Percentiles rank a stretch among this genome's conserved stretches.
phyloP scores from a whole-genome alignment of 1,140 invertebrate genomes.

The Caenorhabditis briggsae region DNA sequence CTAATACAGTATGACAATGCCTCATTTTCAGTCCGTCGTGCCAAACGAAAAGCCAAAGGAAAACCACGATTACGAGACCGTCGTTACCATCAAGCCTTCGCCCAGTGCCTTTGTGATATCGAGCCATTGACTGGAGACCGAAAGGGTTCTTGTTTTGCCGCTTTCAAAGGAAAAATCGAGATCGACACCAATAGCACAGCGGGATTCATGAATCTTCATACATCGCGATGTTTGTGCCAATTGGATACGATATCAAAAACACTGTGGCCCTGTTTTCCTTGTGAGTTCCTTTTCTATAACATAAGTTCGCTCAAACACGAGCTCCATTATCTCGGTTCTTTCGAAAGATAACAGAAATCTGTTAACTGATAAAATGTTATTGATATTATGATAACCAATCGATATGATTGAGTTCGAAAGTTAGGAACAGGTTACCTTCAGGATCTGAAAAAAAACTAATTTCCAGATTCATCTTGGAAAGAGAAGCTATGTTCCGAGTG shows the following conservation, averaged over 20 bases:
- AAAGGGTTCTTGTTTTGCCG: slow-evolving; percentile 75
- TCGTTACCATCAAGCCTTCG: slow-evolving; percentile 72
- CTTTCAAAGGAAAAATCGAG: slow-evolving; percentile 73
- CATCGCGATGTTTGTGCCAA: slow-evolving; percentile 75
- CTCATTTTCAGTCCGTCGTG: slow-evolving; percentile 27
- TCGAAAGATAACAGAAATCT: too few relatives aligned
- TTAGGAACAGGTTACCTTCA: too few relatives aligned
- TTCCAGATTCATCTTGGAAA: slow-evolving; percentile 77
- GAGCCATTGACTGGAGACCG: slow-evolving; percentile 73
- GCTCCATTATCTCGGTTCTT: too few relatives aligned
- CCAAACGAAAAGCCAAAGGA: slow-evolving; percentile 54
- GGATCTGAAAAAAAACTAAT: not conserved
- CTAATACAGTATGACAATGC: not conserved
- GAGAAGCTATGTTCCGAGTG: slow-evolving; percentile 76
- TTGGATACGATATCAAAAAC: slow-evolving; percentile 72
- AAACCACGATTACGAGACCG: slow-evolving; percentile 49
- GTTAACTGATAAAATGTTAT: too few relatives aligned
- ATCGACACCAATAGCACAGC: slow-evolving; percentile 66
- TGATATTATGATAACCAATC: too few relatives aligned
- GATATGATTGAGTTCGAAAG: too few relatives aligned
- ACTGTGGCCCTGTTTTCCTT: slow-evolving; percentile 77
- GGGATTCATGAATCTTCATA: slow-evolving; percentile 73
- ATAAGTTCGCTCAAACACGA: not conserved
- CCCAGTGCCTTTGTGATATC: slow-evolving; percentile 76
- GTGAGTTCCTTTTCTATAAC: slow-evolving; percentile 63